A percentile compares a stretch with the other conserved stretches of the same genome.
Evolutionary conservation across 2,888 invertebrate species (phyloP).

Genomic region (Schizaphis graminum): DNA sequence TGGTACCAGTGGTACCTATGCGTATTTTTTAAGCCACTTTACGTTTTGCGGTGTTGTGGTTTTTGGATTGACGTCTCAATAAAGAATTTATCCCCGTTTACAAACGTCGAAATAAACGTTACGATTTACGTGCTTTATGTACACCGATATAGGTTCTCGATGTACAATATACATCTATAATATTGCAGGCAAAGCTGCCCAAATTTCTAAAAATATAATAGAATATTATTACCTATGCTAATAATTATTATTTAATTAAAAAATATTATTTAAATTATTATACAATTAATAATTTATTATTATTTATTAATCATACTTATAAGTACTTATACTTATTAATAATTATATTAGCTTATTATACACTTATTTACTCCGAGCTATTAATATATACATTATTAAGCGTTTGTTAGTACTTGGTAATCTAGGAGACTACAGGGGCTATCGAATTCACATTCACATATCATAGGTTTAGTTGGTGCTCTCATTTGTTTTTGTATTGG

Average conservation of each 20-base stretch:
- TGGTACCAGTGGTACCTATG: not conserved
- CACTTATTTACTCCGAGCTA: no score
- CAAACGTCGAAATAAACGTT: not conserved
- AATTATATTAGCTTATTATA: no score
- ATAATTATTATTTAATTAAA: not conserved
- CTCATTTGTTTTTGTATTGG: no score
- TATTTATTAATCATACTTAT: no score
- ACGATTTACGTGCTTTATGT: not conserved
- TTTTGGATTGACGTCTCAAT: slow-evolving; percentile 58
- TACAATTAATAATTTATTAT: not conserved
- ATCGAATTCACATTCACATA: no score
- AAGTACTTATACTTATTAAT: no score
- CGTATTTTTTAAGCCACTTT: slow-evolving; percentile 32
- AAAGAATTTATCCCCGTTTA: not conserved
- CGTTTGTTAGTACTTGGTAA: no score
- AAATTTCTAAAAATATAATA: not conserved
- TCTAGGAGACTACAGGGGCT: no score
- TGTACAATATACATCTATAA: not conserved
- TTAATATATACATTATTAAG: no score
- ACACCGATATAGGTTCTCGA: not conserved
- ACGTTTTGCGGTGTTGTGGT: slow-evolving; percentile 51
- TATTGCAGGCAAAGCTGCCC: not conserved
- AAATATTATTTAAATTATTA: not conserved
- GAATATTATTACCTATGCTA: not conserved
- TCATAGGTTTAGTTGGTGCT: no score